Conservation (phyloP, 2,888 invertebrate species). For the Acleris holmiana region DNA sequence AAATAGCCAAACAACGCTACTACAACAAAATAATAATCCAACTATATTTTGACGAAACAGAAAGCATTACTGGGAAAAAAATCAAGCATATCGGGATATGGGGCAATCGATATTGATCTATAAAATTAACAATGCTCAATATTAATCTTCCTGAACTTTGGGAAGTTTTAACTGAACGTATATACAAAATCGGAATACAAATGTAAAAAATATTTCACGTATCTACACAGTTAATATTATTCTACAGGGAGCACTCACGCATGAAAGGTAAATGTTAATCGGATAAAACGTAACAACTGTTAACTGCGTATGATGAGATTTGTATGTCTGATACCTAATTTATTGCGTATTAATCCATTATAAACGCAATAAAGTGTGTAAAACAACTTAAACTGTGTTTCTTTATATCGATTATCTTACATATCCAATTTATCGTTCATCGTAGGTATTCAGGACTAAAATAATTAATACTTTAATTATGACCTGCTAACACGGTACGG, state of each 20-base stretch:
- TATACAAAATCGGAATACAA: constrained; percentile 41
- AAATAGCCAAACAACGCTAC: constrained; percentile 79
- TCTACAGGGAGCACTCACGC: constrained; percentile 56
- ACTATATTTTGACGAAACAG: constrained; percentile 37
- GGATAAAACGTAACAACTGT: constrained; percentile 69
- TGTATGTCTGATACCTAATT: constrained; percentile 44
- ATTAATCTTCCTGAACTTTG: constrained; percentile 63
- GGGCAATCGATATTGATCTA: constrained; percentile 2
- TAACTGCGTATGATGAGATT: constrained; percentile 80
- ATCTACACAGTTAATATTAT: constrained; percentile 44
- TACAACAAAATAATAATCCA: constrained; percentile 43
- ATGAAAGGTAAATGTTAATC: constrained; percentile 63
- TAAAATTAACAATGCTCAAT: constrained; percentile 22
- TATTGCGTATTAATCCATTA: constrained; percentile 1
- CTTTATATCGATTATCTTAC: no score
- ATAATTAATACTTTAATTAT: no score
- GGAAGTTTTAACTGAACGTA: constrained; percentile 58
- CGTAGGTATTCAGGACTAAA: no score
- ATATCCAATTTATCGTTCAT: background rate
- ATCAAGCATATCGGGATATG: constrained; percentile 27
- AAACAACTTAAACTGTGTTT: no score
- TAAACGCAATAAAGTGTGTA: constrained; percentile 15
- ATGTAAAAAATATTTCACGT: constrained; percentile 17
- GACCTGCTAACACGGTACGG: no score
- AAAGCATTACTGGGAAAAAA: constrained; percentile 39